These are phyloP conservation scores for Perccottus glenii DNA, from an alignment of 2,113 vertebrate species.

Conservation along the genomic window DNA sequence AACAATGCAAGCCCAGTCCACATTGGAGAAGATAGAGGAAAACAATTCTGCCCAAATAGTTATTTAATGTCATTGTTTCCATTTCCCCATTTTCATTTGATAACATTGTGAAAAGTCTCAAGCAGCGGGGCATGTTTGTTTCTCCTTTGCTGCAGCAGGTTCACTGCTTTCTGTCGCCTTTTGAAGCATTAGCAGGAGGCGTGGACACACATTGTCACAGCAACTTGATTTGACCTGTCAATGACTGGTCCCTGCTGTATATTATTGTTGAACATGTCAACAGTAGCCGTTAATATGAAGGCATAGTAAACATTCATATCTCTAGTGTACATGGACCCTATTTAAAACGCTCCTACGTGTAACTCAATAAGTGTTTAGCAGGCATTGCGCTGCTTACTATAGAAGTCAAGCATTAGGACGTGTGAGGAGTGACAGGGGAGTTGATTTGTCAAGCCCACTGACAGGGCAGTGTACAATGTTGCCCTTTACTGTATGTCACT, in stretches of 20 bases:
- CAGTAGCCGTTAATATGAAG: neutral
- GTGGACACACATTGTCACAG: conserved; percentile 7
- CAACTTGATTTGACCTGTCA: conserved; percentile 1
- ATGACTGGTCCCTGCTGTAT: neutral
- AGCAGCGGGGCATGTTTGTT: conserved; percentile 48
- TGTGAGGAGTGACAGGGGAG: neutral
- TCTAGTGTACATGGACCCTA: neutral
- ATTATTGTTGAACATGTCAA: neutral
- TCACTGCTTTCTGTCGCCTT: conserved; percentile 10
- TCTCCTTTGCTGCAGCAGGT: conserved; percentile 31
- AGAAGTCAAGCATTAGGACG: neutral
- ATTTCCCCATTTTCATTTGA: conserved; percentile 59
- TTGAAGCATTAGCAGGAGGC: conserved; percentile 9
- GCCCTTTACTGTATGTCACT: too few species aligned
- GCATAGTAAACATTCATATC: neutral
- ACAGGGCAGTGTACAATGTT: neutral
- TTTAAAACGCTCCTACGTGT: neutral
- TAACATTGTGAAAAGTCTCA: conserved; percentile 53
- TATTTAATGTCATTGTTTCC: conserved; percentile 70
- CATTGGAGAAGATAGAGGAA: conserved; percentile 45
- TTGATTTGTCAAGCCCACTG: neutral
- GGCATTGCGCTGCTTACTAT: neutral
- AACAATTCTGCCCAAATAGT: conserved; percentile 59
- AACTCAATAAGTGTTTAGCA: conserved; percentile 3
- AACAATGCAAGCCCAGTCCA: conserved; percentile 55